These are phyloP conservation scores for Eupithecia centaureata DNA, from an alignment of 2,888 invertebrate genomes.

Conservation along the genomic window DNA sequence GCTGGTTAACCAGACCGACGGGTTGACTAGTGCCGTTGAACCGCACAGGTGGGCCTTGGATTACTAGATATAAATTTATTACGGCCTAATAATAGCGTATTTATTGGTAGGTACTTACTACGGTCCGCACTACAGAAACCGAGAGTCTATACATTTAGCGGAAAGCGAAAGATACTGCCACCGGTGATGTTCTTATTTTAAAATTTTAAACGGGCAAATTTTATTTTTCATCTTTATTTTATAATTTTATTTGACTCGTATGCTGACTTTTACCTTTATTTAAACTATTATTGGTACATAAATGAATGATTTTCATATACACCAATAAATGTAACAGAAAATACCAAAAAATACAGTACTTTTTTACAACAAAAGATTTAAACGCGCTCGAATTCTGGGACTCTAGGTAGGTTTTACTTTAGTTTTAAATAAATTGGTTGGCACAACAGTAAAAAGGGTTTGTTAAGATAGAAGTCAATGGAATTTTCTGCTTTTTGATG, in stretches of 20 bases:
- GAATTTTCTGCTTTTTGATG: constrained; percentile 15
- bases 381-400: constrained; percentile 17
- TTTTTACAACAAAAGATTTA: constrained; percentile 18
- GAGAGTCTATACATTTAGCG: constrained; percentile 50
- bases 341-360: not conserved
- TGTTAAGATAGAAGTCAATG: not conserved
- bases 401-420: not conserved
- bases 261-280: not conserved
- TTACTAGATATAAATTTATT: constrained; percentile 79
- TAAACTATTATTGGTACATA: no score
- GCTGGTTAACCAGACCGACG: constrained; percentile 75
- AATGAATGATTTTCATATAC: no score
- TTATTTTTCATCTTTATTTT: not conserved
- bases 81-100: constrained; percentile 73
- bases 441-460: not conserved
- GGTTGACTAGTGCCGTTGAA: constrained; percentile 80
- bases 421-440: not conserved
- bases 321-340: no score
- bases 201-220: constrained; percentile 1
- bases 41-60: constrained; percentile 79
- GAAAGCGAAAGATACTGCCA: constrained; percentile 45
- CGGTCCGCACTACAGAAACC: constrained; percentile 51
- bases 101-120: constrained; percentile 55
- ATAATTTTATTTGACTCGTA: not conserved
- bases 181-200: constrained; percentile 27